Conservation (phyloP, 2,797 vertebrate genomes). For the Oceanodroma leucorhoa region DNA sequence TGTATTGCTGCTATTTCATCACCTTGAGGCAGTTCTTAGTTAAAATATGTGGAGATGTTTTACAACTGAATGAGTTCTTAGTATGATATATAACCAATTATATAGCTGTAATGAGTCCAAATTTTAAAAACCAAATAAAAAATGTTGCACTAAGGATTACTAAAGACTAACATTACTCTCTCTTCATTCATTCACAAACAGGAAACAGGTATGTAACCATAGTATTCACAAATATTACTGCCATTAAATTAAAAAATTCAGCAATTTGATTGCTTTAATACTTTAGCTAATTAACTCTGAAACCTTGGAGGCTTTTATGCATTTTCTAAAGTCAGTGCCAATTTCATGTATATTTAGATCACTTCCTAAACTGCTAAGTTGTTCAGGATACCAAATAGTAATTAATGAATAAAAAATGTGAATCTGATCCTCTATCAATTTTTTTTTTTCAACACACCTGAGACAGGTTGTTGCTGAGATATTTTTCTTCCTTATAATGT, state of each 20-base stretch:
- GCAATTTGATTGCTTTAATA: slow-evolving; percentile 31
- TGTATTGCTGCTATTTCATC: slow-evolving; percentile 57
- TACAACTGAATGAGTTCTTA: slow-evolving; percentile 67
- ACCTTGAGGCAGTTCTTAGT: slow-evolving; percentile 57
- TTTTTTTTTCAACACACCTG: neutral
- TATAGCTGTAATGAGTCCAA: slow-evolving; percentile 59
- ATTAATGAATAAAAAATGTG: neutral
- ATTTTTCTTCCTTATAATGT: neutral
- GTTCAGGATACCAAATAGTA: neutral
- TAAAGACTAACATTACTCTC: slow-evolving; percentile 28
- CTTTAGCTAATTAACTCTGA: slow-evolving; percentile 30
- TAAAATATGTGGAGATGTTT: slow-evolving; percentile 52
- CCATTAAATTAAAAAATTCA: slow-evolving; percentile 20
- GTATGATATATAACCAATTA: slow-evolving; percentile 70
- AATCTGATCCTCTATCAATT: neutral
- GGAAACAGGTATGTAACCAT: neutral
- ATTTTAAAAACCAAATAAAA: slow-evolving; percentile 70
- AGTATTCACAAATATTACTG: neutral
- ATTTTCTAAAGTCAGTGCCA: neutral
- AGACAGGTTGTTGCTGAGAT: neutral
- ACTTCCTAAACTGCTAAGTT: neutral
- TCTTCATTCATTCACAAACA: slow-evolving; percentile 54
- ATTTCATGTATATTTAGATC: neutral
- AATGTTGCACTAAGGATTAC: slow-evolving; percentile 57
- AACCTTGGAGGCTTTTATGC: neutral